Evolutionary conservation across 2,113 vertebrate genomes (phyloP).

Genomic region (Colossoma macropomum): DNA sequence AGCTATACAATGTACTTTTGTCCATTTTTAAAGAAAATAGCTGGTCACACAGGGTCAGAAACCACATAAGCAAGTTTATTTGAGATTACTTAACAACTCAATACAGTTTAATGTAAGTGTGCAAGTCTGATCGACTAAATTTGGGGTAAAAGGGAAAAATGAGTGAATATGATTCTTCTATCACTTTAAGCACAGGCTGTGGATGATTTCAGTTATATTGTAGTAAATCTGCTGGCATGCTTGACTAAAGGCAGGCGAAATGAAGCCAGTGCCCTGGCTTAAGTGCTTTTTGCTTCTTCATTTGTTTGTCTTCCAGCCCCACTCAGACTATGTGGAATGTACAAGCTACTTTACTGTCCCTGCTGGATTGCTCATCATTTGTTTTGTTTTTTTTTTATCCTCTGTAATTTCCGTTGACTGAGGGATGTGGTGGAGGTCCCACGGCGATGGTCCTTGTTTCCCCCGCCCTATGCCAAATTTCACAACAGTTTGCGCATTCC

Average conservation of each 20-base stretch:
- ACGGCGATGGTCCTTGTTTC: conserved; percentile 55
- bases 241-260: background rate
- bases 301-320: background rate
- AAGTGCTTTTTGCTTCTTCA: background rate
- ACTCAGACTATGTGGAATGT: conserved; percentile 45
- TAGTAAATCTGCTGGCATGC: background rate
- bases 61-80: too few species aligned
- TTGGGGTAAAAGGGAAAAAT: background rate
- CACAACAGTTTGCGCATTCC: conserved; percentile 46
- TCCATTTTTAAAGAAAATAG: background rate
- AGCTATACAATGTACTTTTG: background rate
- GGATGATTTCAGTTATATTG: background rate
- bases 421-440: conserved; percentile 47
- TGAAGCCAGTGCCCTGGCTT: background rate
- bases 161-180: background rate
- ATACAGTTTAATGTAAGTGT: too few species aligned
- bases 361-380: background rate
- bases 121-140: background rate
- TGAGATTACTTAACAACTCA: background rate
- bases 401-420: conserved; percentile 63
- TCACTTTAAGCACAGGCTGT: background rate
- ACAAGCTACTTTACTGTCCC: conserved; percentile 40
- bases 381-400: background rate
- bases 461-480: conserved; percentile 49
- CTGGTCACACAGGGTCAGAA: too few species aligned